phyloP scores from a whole-genome alignment of 92 coral and sea anemone species.

The Porites divaricata region DNA sequence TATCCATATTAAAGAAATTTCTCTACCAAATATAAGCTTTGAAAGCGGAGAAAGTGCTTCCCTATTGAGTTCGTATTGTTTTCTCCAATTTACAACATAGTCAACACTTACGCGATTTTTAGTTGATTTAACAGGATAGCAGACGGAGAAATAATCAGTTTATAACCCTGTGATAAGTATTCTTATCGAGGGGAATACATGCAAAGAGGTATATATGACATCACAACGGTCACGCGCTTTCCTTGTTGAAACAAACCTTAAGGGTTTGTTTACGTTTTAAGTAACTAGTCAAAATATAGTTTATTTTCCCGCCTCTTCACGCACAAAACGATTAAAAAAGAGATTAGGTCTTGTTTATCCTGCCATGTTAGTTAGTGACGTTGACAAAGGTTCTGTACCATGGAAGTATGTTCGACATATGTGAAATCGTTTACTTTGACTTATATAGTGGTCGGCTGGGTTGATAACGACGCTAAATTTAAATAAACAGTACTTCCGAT shows the following conservation, averaged over 20 bases:
- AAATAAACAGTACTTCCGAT: not conserved
- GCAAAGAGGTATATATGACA: not conserved
- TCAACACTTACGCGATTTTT: not conserved
- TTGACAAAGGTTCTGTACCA: constrained; percentile 3
- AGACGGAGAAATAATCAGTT: not conserved
- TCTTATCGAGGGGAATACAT: not conserved
- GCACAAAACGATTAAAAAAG: constrained; percentile 6
- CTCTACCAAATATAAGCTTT: not conserved
- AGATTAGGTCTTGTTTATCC: constrained; percentile 6
- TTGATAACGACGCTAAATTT: not conserved
- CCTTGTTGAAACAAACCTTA: not conserved
- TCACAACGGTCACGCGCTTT: not conserved
- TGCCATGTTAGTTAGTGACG: not conserved
- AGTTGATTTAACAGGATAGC: not conserved
- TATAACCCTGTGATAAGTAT: not conserved
- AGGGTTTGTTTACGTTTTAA: not conserved
- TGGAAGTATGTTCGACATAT: not conserved
- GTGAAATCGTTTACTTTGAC: not conserved
- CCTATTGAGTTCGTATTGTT: not conserved
- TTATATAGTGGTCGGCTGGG: not conserved
- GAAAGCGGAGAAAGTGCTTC: no score
- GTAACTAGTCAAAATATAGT: not conserved
- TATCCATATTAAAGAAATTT: not conserved
- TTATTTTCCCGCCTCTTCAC: constrained; percentile 6
- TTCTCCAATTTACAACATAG: not conserved